Conservation (phyloP, 35 echinoderm and acorn worm species). For the Ophioderma brevispina region DNA sequence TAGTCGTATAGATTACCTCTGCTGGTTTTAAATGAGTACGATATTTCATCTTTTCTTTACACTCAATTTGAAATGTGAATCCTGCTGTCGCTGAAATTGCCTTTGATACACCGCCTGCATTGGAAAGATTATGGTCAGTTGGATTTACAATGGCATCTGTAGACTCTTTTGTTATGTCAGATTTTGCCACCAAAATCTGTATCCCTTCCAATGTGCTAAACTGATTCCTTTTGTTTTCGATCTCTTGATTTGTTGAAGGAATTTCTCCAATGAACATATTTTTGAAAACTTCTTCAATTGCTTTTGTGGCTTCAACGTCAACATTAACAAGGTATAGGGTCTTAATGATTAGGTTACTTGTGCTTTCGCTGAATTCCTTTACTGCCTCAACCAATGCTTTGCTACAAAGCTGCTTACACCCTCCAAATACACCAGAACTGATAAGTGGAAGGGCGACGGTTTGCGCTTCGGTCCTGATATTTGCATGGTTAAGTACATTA, state of each 20-base stretch:
- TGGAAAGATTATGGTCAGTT: not conserved
- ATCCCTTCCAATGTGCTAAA: not conserved
- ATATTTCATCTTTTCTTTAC: not conserved
- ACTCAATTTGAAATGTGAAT: not conserved
- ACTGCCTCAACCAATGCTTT: not conserved
- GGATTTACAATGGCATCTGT: not conserved
- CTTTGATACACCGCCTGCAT: not conserved
- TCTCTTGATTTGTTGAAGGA: not conserved
- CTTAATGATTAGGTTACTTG: not conserved
- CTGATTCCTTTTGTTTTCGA: not conserved
- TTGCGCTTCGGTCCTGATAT: not conserved
- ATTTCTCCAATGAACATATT: not conserved
- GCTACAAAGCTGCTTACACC: not conserved
- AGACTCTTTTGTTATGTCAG: not conserved
- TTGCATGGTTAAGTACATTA: conserved; percentile 19
- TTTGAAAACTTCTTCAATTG: not conserved
- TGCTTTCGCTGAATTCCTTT: not conserved
- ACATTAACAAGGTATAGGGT: not conserved
- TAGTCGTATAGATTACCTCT: not conserved
- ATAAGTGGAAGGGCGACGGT: conserved; percentile 44
- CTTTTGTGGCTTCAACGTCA: not conserved
- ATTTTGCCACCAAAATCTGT: not conserved
- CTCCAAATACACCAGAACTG: conserved; percentile 35
- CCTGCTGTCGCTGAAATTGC: not conserved
- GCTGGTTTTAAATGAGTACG: not conserved